phyloP scores from a whole-genome alignment of 2,888 invertebrate species.

The Dicycla oo region DNA sequence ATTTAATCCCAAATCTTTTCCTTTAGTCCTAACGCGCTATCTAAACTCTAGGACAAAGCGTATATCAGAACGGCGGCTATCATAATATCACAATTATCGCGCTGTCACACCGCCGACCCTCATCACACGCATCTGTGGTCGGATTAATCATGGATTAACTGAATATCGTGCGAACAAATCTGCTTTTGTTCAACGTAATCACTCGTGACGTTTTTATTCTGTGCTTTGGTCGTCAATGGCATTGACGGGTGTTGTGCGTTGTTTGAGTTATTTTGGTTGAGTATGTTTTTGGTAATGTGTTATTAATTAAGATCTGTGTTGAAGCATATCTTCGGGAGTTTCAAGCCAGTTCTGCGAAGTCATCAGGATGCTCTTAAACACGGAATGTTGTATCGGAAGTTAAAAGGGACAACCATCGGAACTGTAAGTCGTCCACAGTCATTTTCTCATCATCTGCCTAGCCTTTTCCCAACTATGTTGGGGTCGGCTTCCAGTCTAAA shows the following conservation, averaged over 20 bases:
- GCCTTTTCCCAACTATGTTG: no score
- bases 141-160: slow-evolving; percentile 84
- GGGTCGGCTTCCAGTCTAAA: no score
- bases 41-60: slow-evolving; percentile 50
- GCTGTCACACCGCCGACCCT: slow-evolving; percentile 83
- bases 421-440: no score
- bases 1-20: slow-evolving; percentile 36
- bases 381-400: neutral
- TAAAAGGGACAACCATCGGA: neutral
- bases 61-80: slow-evolving; percentile 67
- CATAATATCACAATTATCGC: slow-evolving; percentile 85
- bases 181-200: slow-evolving; percentile 76
- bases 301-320: neutral
- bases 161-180: slow-evolving; percentile 78
- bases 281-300: neutral
- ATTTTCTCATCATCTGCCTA: no score
- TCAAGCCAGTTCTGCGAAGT: neutral
- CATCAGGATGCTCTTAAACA: neutral
- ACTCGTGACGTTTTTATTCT: slow-evolving; percentile 76
- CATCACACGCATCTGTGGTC: slow-evolving; percentile 83
- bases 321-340: neutral
- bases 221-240: slow-evolving; percentile 54
- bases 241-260: slow-evolving; percentile 43
- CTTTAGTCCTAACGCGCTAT: slow-evolving; percentile 5
- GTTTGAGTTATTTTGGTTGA: neutral